Percentiles rank a stretch among this genome's conserved stretches.
phyloP scores from a whole-genome alignment of 1,140 invertebrate genomes.

The Platorchestia sp. region DNA sequence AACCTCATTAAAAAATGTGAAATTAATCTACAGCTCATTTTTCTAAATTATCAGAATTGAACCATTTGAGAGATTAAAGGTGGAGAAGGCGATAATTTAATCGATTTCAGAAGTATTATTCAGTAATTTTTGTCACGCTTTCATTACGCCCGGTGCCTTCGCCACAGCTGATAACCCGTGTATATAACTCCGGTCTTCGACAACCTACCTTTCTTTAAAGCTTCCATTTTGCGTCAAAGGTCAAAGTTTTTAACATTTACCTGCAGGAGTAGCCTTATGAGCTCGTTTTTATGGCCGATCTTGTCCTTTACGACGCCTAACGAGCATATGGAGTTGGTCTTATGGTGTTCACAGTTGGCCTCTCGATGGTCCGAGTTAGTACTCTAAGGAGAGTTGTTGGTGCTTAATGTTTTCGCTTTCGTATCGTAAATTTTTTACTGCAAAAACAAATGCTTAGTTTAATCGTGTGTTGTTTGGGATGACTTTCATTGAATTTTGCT shows the following conservation, averaged over 20 bases:
- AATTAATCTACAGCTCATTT: neutral
- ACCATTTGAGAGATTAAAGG: neutral
- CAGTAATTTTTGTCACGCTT: neutral
- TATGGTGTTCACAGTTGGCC: neutral
- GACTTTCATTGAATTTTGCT: neutral
- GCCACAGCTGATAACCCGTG: neutral
- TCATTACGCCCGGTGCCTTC: neutral
- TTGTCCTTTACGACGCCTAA: neutral
- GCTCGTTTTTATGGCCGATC: constrained; percentile 20
- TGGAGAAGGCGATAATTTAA: neutral
- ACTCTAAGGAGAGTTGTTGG: neutral
- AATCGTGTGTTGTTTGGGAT: neutral
- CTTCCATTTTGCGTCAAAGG: neutral
- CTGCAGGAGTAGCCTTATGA: neutral
- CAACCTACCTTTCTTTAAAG: neutral
- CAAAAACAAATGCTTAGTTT: neutral
- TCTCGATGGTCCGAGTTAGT: neutral
- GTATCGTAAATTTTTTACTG: neutral
- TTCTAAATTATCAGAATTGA: neutral
- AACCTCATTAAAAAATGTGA: neutral
- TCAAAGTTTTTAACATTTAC: neutral
- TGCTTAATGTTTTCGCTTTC: neutral
- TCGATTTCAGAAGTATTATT: neutral
- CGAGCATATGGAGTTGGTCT: neutral
- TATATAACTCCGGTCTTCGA: neutral